Evolutionary conservation across 2,113 vertebrate genomes (phyloP), one percentile per base, ranked within the genome.

Genomic region (Cynoglossus semilaevis): DNA sequence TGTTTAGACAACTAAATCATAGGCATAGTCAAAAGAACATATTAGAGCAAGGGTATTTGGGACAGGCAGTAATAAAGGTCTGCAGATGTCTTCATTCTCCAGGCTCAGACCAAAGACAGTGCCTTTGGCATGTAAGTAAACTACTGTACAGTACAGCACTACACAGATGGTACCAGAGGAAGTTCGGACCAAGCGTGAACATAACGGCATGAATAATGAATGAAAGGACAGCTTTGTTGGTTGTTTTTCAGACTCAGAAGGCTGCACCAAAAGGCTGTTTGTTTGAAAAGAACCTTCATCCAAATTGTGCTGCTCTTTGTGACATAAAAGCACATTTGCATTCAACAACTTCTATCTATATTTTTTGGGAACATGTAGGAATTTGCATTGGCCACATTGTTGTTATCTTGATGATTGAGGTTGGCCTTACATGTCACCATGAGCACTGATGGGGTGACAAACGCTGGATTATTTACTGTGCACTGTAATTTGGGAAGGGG

Each of bases 201-300:
- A 71, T 60, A 29, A 36, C 19, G 44, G 13, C 18, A 61, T 70
- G n/a, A 41, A 70, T 67, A 49, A 41, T 53, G 51, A 69, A 55
- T 47, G 15, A 46, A 29, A 36, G 44, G 48, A 49, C 29, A 3
- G 43, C 69, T 59, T 69, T 52, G 47, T 44, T 77, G 64, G 64
- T 64, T 60, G 43, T 64, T 64, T 13, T 29, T 51, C 17, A 35
- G 55, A 45, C 55, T 68, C 41, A 2, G 19, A 54, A 38, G 48
- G 51, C 54, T n/a, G 41, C 44, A 54, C 34, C 43, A 36, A 36
- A 57, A 64, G 18, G 59, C 15, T 15, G 8, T 15, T 46, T 41
- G 19, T 29, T 15, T 66, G 42, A 18, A 29, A 29, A 54, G 18
- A 15, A 51, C 38, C 51, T 51, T 43, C 16, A 60, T 45, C 29